Evolutionary conservation across 2,888 invertebrate genomes (phyloP).

Genomic region (Drosophila flavopinicola): DNA sequence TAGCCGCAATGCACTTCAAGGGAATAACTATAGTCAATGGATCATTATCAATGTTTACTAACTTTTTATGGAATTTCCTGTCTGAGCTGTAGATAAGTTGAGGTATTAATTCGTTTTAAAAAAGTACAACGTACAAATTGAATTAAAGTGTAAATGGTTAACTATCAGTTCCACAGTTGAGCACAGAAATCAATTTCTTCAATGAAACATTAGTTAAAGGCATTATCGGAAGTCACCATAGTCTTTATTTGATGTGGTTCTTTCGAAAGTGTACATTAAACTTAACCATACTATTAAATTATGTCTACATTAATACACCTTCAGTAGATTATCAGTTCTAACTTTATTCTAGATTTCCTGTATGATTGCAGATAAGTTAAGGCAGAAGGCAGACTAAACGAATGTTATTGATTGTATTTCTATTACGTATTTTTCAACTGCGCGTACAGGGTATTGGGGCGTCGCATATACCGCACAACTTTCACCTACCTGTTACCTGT

Average conservation of each 20-base stretch:
- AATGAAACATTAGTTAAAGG: no score
- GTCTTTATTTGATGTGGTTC: no score
- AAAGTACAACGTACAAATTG: not conserved
- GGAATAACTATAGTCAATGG: not conserved
- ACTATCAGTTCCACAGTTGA: no score
- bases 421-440: not conserved
- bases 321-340: conserved; percentile 23
- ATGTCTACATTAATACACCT: not conserved
- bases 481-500: conserved; percentile 35
- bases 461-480: not conserved
- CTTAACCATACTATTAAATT: no score
- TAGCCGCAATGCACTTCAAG: not conserved
- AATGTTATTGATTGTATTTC: conserved; percentile 9
- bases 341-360: conserved; percentile 49
- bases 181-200: no score
- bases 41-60: conserved; percentile 1
- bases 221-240: no score
- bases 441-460: conserved; percentile 23
- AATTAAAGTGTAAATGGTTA: no score
- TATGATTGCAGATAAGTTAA: conserved; percentile 30
- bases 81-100: not conserved
- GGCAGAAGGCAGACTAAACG: conserved; percentile 6
- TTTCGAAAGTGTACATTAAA: no score
- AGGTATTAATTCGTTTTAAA: not conserved
- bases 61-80: not conserved